Conservation (phyloP, 2,888 invertebrate species). For the Carterocephalus palaemon region DNA sequence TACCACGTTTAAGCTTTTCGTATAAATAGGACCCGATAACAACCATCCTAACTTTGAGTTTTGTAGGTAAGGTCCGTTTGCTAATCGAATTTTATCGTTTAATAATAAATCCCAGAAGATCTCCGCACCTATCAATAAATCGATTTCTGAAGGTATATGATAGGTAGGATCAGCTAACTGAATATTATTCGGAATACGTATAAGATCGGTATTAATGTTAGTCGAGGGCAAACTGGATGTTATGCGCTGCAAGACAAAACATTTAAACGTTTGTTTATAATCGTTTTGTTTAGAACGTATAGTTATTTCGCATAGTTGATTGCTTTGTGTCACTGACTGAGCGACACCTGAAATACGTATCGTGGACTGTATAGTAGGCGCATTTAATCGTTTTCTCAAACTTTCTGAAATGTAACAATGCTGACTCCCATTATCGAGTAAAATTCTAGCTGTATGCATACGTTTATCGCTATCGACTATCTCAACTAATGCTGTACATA, state of each 20-base stretch:
- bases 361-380: too few relatives aligned
- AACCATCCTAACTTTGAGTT: constrained; percentile 32
- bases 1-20: constrained; percentile 3
- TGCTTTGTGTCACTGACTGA: constrained; percentile 4
- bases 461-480: constrained; percentile 10
- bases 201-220: constrained; percentile 10
- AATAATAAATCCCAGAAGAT: constrained; percentile 27
- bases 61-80: constrained; percentile 28
- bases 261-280: not conserved
- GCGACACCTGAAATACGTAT: constrained; percentile 8
- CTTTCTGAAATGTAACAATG: too few relatives aligned
- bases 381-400: too few relatives aligned
- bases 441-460: constrained; percentile 2
- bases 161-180: constrained; percentile 28
- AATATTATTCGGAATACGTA: constrained; percentile 24
- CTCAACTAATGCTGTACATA: constrained; percentile 18
- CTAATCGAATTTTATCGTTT: constrained; percentile 25
- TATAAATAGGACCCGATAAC: constrained; percentile 24
- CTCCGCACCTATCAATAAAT: too few relatives aligned
- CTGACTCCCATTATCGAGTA: constrained; percentile 6
- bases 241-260: constrained; percentile 17
- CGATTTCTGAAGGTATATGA: constrained; percentile 22
- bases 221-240: constrained; percentile 21
- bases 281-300: constrained; percentile 4
- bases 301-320: constrained; percentile 5